Evolutionary conservation across 2,797 vertebrate species (phyloP), one percentile per base, ranked within the genome.

Genomic region (Arctocebus calabarensis): DNA sequence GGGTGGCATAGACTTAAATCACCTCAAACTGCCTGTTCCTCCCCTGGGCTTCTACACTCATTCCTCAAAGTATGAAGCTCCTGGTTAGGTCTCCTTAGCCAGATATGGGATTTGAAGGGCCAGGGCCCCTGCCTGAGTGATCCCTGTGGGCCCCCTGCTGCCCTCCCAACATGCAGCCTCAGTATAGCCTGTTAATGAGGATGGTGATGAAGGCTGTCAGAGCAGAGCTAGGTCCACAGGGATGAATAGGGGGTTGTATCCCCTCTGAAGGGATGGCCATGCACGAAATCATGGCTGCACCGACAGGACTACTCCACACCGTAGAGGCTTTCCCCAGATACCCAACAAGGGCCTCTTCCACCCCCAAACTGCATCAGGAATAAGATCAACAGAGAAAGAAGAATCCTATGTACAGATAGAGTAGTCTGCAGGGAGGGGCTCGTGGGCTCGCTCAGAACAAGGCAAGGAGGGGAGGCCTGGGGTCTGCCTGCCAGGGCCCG

Each of bases 151-250:
- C 8, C 66, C 88, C 77, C 84, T 61, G 57, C 74, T 85, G 77
- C 55, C 57, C 12, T n/a, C 57, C 70, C 52, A 79, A 91, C 84
- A 55, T 29, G 84, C 10, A 1, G 90, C 85, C 78, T 95, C 84
- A 8, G 87, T 59, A 82, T 16, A 88, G 94, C 71, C 88, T 52
- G 91, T 75, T 97, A 97, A 96, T 97, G 97, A 96, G 94, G 96
- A 95, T 17, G 77, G 90, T 97, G 97, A 97, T 94, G 92, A 97
- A 97, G 94, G 77, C 96, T 96, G 97, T 96, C 95, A 97, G 94
- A 81, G 92, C 79, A 75, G 89, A 88, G 84, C 92, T 9, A 62
- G 90, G 85, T 84, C 90, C 62, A 70, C 79, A 34, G 94, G 88
- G 90, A 64, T 75, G 91, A 89, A 92, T 66, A 79, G 48, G 83